A percentile compares a stretch with the other conserved stretches of the same genome.
phyloP scores from a whole-genome alignment of 1,140 invertebrate genomes.

The Ooceraea biroi region DNA sequence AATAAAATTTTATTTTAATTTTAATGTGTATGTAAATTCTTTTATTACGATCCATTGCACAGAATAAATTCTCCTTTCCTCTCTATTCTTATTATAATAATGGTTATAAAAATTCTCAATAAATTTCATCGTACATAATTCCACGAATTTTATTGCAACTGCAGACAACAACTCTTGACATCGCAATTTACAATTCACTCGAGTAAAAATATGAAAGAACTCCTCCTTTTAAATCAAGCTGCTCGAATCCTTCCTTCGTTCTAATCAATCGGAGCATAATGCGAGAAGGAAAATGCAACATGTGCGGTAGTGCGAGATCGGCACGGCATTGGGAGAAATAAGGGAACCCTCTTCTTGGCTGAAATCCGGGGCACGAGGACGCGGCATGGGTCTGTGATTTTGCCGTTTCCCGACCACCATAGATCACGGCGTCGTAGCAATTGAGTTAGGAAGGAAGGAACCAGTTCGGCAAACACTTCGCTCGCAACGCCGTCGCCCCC shows the following conservation, averaged over 20 bases:
- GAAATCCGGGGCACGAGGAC: conserved; percentile 80
- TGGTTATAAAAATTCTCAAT: neutral
- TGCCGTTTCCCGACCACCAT: conserved; percentile 78
- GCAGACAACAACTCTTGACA: conserved; percentile 12
- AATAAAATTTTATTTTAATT: neutral
- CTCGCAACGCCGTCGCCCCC: conserved; percentile 50
- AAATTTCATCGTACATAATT: conserved; percentile 6
- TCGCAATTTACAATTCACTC: neutral
- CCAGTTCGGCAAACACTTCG: conserved; percentile 86
- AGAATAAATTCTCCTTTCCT: neutral
- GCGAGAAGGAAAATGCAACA: conserved; percentile 32
- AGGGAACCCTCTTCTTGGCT: conserved; percentile 40
- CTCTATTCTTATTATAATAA: neutral
- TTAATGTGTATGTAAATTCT: neutral
- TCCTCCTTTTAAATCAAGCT: conserved; percentile 14
- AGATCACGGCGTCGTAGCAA: conserved; percentile 84
- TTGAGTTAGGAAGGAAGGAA: conserved; percentile 87
- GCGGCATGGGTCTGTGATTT: conserved; percentile 80
- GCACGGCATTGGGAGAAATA: conserved; percentile 49
- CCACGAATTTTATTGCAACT: neutral
- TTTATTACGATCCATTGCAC: neutral
- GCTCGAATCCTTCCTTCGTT: neutral
- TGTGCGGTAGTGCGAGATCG: conserved; percentile 59
- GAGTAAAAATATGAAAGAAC: neutral
- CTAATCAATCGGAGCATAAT: conserved; percentile 15